Base-by-base conservation (phyloP, 2,797 vertebrate genomes). In the Tragelaphus eurycerus region DNA sequence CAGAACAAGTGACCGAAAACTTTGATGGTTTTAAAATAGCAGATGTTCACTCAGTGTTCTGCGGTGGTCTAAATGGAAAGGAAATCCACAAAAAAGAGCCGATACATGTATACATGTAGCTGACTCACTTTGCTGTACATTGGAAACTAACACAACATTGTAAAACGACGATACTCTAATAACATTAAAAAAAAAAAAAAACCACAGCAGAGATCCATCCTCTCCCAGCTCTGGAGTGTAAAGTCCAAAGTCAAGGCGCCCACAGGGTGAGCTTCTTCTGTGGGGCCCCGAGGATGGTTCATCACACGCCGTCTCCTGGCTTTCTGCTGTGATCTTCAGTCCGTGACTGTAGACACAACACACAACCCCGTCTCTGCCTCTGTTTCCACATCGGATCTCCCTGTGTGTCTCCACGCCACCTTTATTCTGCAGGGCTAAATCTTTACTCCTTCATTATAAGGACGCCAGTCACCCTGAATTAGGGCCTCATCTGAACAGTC, bases 51-150 rank as follows among this genome's bases (percentile, higher is more conserved):
- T 29, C n/a, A 23, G 67, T 21, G 67, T 7, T 7, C 34, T 23
- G 34, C 0, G 3, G 34, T 38, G 19, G 21, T 19, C 62, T n/a
- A 12, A 23, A 71, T 23, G 34, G 34, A n/a, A 71, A 38, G 67
- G 19, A 71, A 38, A 13, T 13, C 34, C 67, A 71, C 12, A 6
- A 23, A 38, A 21, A 11, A 11, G 67, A 23, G 67, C 19, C 0
- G 3, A 71, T 7, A 7, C 21, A 0, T 13, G 4, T 71, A 13
- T 1, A 13, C 67, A 7, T 1, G 6, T 1, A 38, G 67, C 67
- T 13, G 67, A 74, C 6, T 13, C 67, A 74, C 67, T 25, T 7
- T 23, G 34, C 67, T 74, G 67, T 43, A 11, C 6, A 2, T 13
- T 23, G 12, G 21, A 43, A 25, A 11, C 6, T 14, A 38, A 43